Evolutionary conservation across 2,113 vertebrate genomes (phyloP).

Genomic region (Pteropus alecto): DNA sequence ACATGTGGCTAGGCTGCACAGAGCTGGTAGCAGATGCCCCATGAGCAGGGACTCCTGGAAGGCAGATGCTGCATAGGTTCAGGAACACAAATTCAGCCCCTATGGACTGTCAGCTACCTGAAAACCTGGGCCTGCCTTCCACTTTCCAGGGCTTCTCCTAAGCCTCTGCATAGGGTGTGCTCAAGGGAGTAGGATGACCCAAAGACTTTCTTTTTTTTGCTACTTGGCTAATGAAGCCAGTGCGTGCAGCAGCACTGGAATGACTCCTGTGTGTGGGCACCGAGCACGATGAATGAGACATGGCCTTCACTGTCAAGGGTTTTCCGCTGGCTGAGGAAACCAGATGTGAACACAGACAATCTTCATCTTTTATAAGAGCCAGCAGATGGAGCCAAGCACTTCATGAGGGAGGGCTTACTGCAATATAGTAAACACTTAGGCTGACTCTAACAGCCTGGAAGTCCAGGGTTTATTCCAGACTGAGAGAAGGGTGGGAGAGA

Average conservation of each 20-base stretch:
- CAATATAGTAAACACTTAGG: not conserved
- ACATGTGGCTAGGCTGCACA: not conserved
- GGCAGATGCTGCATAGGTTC: not conserved
- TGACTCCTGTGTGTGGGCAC: not conserved
- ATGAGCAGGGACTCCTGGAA: not conserved
- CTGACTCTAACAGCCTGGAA: not conserved
- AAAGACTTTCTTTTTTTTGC: not conserved
- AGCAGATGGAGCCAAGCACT: not conserved
- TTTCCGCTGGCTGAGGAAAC: not conserved
- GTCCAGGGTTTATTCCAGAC: not conserved
- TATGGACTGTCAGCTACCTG: fast-evolving
- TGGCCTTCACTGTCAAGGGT: not conserved
- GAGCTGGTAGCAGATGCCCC: not conserved
- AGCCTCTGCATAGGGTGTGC: not conserved
- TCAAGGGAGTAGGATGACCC: not conserved
- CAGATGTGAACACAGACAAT: not conserved
- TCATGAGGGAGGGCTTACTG: not conserved
- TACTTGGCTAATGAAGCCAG: not conserved
- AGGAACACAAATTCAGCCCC: not conserved
- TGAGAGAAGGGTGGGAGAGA: not conserved
- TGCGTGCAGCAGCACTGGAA: too few species aligned
- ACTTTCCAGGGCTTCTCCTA: not conserved
- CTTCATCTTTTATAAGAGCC: not conserved
- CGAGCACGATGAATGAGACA: too few species aligned
- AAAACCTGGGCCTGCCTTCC: not conserved